phyloP scores from a whole-genome alignment of 2,888 invertebrate genomes.

The Parnassius orleans region DNA sequence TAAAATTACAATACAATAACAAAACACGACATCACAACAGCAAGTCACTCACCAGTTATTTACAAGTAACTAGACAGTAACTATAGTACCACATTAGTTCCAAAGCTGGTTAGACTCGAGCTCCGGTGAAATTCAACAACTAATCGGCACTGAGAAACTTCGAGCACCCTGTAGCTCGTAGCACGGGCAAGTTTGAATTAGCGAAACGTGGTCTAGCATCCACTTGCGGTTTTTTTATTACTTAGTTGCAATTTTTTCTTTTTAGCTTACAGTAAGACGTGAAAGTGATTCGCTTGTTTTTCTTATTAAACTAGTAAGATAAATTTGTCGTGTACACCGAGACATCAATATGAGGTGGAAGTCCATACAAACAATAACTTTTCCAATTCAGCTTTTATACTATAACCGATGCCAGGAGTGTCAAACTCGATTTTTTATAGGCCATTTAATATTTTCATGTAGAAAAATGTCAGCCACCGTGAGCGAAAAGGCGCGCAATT shows the following conservation, averaged over 20 bases:
- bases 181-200: constrained; percentile 30
- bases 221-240: constrained; percentile 16
- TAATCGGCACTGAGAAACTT: constrained; percentile 40
- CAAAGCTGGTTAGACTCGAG: constrained; percentile 37
- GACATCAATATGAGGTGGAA: no score
- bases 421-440: no score
- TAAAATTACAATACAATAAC: neutral
- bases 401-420: no score
- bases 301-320: no score
- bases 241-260: constrained; percentile 15
- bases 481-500: no score
- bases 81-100: constrained; percentile 34
- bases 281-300: constrained; percentile 6
- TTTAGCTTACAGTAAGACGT: neutral
- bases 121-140: constrained; percentile 38
- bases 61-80: constrained; percentile 11
- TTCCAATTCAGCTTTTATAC: no score
- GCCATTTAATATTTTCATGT: no score
- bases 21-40: neutral
- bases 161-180: constrained; percentile 30
- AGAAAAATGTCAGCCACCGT: no score
- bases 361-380: no score
- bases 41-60: constrained; percentile 5
- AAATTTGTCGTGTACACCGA: no score
- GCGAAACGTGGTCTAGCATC: constrained; percentile 26